Conservation (phyloP, 2,113 vertebrate genomes). For the Hippocampus abdominalis region DNA sequence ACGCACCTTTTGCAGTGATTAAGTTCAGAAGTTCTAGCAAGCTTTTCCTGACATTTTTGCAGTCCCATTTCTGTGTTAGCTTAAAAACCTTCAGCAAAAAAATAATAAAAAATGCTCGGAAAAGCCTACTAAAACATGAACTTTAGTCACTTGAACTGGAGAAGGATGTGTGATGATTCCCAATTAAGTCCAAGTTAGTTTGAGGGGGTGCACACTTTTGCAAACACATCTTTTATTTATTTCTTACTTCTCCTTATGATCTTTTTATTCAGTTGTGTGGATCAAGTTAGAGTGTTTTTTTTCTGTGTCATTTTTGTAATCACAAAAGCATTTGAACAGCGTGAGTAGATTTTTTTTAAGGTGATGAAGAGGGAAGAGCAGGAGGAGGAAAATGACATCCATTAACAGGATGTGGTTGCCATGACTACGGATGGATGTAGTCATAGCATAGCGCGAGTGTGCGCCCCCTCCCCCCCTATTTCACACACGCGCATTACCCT, state of each 20-base stretch:
- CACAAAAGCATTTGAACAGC: background rate
- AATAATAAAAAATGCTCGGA: no score
- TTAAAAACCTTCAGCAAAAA: no score
- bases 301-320: background rate
- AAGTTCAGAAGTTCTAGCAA: no score
- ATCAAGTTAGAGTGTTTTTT: background rate
- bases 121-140: background rate
- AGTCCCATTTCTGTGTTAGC: no score
- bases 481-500: constrained; percentile 15
- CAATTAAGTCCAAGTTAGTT: background rate
- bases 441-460: constrained; percentile 21
- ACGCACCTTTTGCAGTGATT: no score
- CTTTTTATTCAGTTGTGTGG: no score
- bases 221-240: background rate
- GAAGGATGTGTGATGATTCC: no score
- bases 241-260: no score
- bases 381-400: constrained; percentile 64
- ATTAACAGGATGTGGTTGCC: constrained; percentile 77
- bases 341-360: background rate
- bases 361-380: constrained; percentile 34
- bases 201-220: background rate
- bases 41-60: no score
- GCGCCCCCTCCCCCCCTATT: constrained; percentile 27
- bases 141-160: no score
- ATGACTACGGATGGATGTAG: constrained; percentile 73